Evolutionary conservation across 2,888 invertebrate genomes (phyloP).

Genomic region (Spilosoma lubricipeda): DNA sequence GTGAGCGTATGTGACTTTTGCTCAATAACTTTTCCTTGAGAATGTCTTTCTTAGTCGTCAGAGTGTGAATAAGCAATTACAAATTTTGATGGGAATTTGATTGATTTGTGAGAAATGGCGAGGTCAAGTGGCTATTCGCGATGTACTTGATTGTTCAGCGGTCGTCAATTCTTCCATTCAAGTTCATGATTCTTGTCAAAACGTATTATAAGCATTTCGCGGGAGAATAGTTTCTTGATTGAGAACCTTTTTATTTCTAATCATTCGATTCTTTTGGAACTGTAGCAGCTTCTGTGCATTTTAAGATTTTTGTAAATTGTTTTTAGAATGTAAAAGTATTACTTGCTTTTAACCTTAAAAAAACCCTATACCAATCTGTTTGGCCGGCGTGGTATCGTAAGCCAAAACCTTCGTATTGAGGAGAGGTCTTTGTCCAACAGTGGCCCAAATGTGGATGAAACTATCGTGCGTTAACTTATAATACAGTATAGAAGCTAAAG

Average conservation of each 20-base stretch:
- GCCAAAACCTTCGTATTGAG: no score
- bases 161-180: slow-evolving; percentile 15
- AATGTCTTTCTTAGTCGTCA: slow-evolving; percentile 56
- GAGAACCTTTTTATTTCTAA: slow-evolving; percentile 12
- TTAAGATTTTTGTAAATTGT: neutral
- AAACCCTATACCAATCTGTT: no score
- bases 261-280: neutral
- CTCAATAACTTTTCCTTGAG: slow-evolving; percentile 58
- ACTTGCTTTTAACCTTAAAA: no score
- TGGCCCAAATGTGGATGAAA: no score
- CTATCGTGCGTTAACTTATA: no score
- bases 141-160: slow-evolving; percentile 27
- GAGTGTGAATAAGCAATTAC: slow-evolving; percentile 80
- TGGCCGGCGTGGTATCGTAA: no score
- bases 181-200: slow-evolving; percentile 22
- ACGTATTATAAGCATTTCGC: slow-evolving; percentile 13
- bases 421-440: no score
- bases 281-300: neutral
- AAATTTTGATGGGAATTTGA: slow-evolving; percentile 72
- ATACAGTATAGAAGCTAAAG: no score
- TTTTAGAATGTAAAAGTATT: neutral
- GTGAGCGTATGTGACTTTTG: slow-evolving; percentile 41
- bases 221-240: slow-evolving; percentile 16
- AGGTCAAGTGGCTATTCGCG: slow-evolving; percentile 48
- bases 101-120: slow-evolving; percentile 35